phyloP scores from a whole-genome alignment of 2,888 invertebrate species.

The Rotaria sp. region DNA sequence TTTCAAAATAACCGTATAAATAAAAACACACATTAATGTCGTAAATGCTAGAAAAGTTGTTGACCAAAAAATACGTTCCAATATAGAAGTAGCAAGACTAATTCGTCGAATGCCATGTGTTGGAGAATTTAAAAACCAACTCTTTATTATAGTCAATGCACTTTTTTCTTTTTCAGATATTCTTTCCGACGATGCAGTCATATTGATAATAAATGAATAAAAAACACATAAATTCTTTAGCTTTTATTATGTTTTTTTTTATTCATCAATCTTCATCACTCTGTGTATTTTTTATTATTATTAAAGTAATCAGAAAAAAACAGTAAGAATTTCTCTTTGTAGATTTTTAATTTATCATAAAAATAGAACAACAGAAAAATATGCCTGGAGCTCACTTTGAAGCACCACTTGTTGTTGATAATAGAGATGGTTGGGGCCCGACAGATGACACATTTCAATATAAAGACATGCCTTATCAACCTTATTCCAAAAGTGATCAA shows the following conservation, averaged over 20 bases:
- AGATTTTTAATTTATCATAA: neutral
- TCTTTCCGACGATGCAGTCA: neutral
- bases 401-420: conserved; percentile 50
- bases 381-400: conserved; percentile 27
- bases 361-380: neutral
- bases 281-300: no score
- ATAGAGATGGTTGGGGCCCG: conserved; percentile 91
- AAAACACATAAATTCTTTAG: neutral
- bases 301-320: no score
- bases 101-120: neutral
- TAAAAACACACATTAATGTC: neutral
- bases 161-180: neutral
- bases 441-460: conserved; percentile 85
- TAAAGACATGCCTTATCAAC: conserved; percentile 94
- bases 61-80: neutral
- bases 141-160: neutral
- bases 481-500: conserved; percentile 94
- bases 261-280: no score
- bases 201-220: neutral
- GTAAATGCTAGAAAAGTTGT: neutral
- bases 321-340: neutral
- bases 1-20: neutral
- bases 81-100: neutral
- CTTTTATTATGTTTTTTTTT: neutral
- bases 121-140: neutral